Base-by-base conservation (phyloP, 2,113 vertebrate species). In the Mobula birostris region DNA sequence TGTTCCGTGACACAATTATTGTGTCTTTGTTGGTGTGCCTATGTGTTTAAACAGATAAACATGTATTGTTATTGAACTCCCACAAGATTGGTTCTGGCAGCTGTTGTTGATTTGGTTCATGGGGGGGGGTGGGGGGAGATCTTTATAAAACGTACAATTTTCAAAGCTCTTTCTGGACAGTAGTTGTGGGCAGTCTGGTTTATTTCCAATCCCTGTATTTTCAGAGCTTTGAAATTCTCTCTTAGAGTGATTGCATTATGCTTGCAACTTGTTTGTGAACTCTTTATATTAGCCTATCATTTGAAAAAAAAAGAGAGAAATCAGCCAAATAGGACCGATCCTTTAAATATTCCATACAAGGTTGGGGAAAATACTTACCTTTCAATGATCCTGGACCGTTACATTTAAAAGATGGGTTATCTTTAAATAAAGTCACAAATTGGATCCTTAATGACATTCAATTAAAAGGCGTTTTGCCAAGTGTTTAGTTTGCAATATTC, bases 1-100 rank as follows among this genome's bases (percentile, higher is more conserved):
- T 96, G 96, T 96, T 96, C 96, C 95, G 56, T 95, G 95, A 95
- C 95, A 95, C 94, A 96, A 93, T 94, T 95, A 95, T 97, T 96
- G 95, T 96, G 96, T 96, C 96, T 96, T 96, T 95, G 94, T 29
- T 94, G 21, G 19, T 95, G 94, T 95, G 94, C 95, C 95, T 97
- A n/a, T 32, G 95, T 96, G 97, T 96, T 94, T 77, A 95, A 78
- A 94, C 94, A 95, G 94, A 95, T 92, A 95, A 91, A 48, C 90
- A 74, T 93, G 90, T 56, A 93, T 74, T 93, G 91, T 93, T 93
- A 56, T 36, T 48, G 91, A 93, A 93, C 91, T 56, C 91, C 91
- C 24, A 56, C 70, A 74, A 76, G 40, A 93, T 93, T 93, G 72
- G 19, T 48, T 15, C 36, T 56, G 66, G 40, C 91, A 48, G 36